Percentiles rank a stretch among this genome's conserved stretches.
Evolutionary conservation across 2,888 invertebrate genomes (phyloP).

Genomic region (Hyppa rectilinea): DNA sequence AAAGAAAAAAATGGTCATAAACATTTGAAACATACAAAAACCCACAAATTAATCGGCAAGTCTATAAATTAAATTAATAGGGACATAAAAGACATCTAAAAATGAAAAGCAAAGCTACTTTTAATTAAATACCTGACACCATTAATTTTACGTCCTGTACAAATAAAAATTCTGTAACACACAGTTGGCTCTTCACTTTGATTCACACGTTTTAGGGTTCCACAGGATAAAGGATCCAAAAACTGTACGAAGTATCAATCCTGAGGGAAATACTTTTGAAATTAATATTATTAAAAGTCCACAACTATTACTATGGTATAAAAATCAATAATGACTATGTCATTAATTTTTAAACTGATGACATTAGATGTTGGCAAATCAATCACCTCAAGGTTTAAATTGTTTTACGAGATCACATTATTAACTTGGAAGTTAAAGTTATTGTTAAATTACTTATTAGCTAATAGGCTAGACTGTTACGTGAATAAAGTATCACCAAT

Average conservation of each 20-base stretch:
- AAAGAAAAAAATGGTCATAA: conserved; percentile 31
- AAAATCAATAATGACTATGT: background rate
- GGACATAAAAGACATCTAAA: conserved; percentile 49
- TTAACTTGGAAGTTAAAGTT: no score
- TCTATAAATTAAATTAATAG: conserved; percentile 61
- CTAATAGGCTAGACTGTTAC: no score
- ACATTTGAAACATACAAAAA: conserved; percentile 35
- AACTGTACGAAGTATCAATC: no score
- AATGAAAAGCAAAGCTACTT: conserved; percentile 41
- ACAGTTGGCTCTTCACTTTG: conserved; percentile 20
- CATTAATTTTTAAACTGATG: background rate
- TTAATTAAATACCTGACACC: conserved; percentile 56
- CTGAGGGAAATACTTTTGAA: background rate
- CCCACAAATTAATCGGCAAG: conserved; percentile 59
- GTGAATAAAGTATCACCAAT: no score
- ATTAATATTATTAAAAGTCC: background rate
- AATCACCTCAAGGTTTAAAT: no score
- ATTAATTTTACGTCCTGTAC: conserved; percentile 58
- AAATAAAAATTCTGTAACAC: conserved; percentile 56
- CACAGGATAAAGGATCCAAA: background rate
- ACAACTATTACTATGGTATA: background rate
- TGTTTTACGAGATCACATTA: no score
- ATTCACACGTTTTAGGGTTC: conserved; percentile 43
- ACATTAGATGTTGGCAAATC: background rate
- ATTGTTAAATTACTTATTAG: no score